Evolutionary conservation across 2,888 invertebrate species (phyloP), one percentile per base, ranked within the genome.

Genomic region (Apantesis nais): DNA sequence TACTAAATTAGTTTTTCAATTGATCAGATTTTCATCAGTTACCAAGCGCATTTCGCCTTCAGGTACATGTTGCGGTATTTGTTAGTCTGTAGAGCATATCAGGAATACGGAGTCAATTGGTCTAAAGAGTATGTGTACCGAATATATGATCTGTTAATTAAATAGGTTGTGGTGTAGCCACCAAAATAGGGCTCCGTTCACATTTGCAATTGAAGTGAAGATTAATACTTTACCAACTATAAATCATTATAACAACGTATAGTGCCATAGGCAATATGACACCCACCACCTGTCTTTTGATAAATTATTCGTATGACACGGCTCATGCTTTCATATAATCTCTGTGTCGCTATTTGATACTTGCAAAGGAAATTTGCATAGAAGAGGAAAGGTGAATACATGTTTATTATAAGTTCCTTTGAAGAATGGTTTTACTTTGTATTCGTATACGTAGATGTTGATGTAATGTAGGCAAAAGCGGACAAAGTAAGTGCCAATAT

Each of bases 221-320:
- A 81, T 81, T 74, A 70, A 70, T 74, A 76, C 77, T 78, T 82
- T 77, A 64, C 74, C 64, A 70, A 76, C 76, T 78, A 75, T 82
- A 79, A 80, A 81, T 79, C 77, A 79, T 66, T 60, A 70, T 74
- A 67, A 73, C 66, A 69, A 63, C 62, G 67, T 61, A 62, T 55
- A 69, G 58, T 66, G 37, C 29, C 63, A 67, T 41, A 67, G 70
- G 72, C 72, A 78, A 78, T 78, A 80, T 73, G 78, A 74, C 75
- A 76, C 76, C 71, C 73, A 68, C 73, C 78, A 78, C 77, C 83
- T 81, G 74, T 75, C 78, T 79, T 85, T 86, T 86, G 86, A 87
- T 88, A 84, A 84, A 87, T 88, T 84, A 87, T 87, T 83, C 76
- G 80, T 74, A 79, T 79, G 76, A 75, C 79, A 81, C 74, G 81